Base-by-base conservation (phyloP, 2,888 invertebrate genomes). In the Phragmatobia fuliginosa region DNA sequence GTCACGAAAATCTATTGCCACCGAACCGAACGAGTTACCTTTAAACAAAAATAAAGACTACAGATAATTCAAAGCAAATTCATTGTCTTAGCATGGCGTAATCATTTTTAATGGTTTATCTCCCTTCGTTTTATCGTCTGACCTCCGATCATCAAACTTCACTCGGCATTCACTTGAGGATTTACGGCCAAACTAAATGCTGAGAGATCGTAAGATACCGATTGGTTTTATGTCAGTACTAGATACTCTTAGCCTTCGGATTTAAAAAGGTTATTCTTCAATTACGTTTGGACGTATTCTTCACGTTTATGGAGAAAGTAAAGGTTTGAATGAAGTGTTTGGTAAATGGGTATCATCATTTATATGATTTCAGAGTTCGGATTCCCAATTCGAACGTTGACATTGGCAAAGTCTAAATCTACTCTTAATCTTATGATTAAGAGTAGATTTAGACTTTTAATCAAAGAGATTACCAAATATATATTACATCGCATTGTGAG, bases 121-220 rank as follows among this genome's bases (percentile, higher is more conserved):
- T 67, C 36, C n/a, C 81, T 79, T 75, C 76, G 73, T 80, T 84
- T 82, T 83, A 83, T 83, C 82, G 83, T 70, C 72, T 68, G 76
- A 72, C 60, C 67, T 76, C 72, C 73, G 75, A 81, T 86, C 83
- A 84, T 87, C 84, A 89, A 87, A 87, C 83, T 84, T 83, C 79
- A 83, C 83, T 85, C 77, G 77, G 81, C 83, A 83, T 84, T 83
- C 84, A 82, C 84, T 85, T 79, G 75, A 77, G 79, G 84, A 86
- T 89, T 90, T 90, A 90, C 85, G 88, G 82, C 76, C 75, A 71
- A 82, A 83, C 83, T 87, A 84, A 86, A 85, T 78, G 83, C 68
- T 67, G 38, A 66, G 64, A 77, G 80, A 81, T 84, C 83, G 80
- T 72, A 76, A 78, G 77, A 80, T 81, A 82, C 76, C 70, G 70